Evolutionary conservation across 2,888 invertebrate genomes (phyloP).

Genomic region (Drosophila borealis): DNA sequence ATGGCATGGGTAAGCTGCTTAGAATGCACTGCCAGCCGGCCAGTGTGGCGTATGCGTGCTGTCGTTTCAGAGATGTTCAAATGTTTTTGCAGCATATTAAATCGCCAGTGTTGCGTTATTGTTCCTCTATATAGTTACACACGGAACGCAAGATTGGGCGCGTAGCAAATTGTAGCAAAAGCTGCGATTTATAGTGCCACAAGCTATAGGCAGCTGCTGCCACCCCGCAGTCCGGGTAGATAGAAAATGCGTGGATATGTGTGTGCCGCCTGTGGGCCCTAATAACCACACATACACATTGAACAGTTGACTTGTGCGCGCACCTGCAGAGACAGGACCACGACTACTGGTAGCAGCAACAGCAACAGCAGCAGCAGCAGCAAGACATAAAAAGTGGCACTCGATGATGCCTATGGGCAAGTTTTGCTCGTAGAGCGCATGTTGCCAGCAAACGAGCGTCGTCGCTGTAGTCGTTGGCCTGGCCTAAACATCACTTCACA

Average conservation of each 20-base stretch:
- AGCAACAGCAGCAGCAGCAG: conserved; percentile 40
- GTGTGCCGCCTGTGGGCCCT: conserved; percentile 64
- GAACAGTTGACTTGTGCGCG: conserved; percentile 22
- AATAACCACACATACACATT: conserved; percentile 45
- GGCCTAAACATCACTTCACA: conserved; percentile 75
- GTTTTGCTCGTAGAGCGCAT: conserved; percentile 57
- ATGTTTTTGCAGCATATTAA: conserved; percentile 70
- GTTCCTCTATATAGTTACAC: conserved; percentile 32
- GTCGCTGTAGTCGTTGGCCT: conserved; percentile 40
- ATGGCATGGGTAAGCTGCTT: conserved; percentile 52
- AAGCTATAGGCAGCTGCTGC: conserved; percentile 38
- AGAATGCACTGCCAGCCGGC: conserved; percentile 49
- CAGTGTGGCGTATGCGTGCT: conserved; percentile 64
- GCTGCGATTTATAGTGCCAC: conserved; percentile 76
- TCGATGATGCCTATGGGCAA: conserved; percentile 77
- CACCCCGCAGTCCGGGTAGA: conserved; percentile 20
- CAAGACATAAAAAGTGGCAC: conserved; percentile 77
- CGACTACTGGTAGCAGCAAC: neutral
- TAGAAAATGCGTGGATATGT: conserved; percentile 41
- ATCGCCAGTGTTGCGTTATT: conserved; percentile 76
- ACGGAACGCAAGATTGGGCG: neutral
- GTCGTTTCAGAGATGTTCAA: conserved; percentile 47
- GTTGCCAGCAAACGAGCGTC: conserved; percentile 18
- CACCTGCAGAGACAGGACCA: conserved; percentile 19
- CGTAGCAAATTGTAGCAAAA: conserved; percentile 32